phyloP scores from a whole-genome alignment of 2,113 vertebrate species.

The Gadus macrocephalus region DNA sequence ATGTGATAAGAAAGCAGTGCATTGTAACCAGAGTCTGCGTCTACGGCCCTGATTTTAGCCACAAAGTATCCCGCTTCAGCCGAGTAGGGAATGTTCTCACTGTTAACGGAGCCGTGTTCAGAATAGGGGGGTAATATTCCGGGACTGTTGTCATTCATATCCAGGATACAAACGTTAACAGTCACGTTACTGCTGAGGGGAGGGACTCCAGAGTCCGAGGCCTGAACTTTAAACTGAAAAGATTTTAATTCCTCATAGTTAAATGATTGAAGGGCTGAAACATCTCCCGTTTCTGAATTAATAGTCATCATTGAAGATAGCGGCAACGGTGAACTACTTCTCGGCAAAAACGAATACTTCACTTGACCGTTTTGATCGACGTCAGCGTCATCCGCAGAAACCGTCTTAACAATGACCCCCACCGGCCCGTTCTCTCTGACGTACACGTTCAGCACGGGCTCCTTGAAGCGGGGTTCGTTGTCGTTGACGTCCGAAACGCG shows the following conservation, averaged over 20 bases:
- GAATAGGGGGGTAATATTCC: no score
- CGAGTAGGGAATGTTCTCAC: no score
- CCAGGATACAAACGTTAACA: conserved; percentile 69
- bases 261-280: conserved; percentile 59
- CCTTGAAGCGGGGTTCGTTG: conserved; percentile 46
- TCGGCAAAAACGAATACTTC: conserved; percentile 46
- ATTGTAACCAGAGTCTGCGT: no score
- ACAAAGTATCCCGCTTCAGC: no score
- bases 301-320: conserved; percentile 51
- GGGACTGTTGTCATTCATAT: conserved; percentile 83
- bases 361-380: conserved; percentile 49
- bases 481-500: conserved; percentile 52
- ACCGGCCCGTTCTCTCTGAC: conserved; percentile 58
- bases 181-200: conserved; percentile 61
- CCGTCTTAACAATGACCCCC: conserved; percentile 48
- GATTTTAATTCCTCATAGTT: conserved; percentile 60
- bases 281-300: conserved; percentile 58
- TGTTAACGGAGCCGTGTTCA: no score
- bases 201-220: conserved; percentile 63
- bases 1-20: no score
- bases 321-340: conserved; percentile 12
- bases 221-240: conserved; percentile 58
- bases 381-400: conserved; percentile 63
- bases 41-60: no score
- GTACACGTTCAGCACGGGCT: conserved; percentile 39